Evolutionary conservation across 2,888 invertebrate species (phyloP).

Genomic region (Andrena camellia): DNA sequence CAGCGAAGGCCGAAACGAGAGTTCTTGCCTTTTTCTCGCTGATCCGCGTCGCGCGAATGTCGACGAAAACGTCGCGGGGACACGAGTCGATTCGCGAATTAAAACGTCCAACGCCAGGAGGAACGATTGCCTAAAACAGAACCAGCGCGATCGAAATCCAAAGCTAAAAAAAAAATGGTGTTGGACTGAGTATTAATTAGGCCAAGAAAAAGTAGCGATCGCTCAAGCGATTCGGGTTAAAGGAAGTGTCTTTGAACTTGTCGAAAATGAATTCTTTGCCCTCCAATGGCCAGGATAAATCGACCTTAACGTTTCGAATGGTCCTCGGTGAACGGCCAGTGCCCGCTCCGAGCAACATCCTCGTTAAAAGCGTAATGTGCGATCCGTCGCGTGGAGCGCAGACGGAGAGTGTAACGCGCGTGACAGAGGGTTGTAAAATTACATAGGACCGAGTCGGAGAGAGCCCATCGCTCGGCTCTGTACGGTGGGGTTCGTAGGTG

Average conservation of each 20-base stretch:
- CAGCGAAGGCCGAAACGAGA: slow-evolving; percentile 64
- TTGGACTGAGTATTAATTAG: too few relatives aligned
- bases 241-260: too few relatives aligned
- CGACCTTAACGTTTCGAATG: background rate
- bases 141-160: too few relatives aligned
- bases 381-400: slow-evolving; percentile 14
- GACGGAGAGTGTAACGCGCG: slow-evolving; percentile 12
- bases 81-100: background rate
- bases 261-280: too few relatives aligned
- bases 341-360: background rate
- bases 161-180: too few relatives aligned
- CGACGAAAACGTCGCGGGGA: slow-evolving; percentile 1
- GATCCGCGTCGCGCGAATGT: slow-evolving; percentile 25
- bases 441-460: slow-evolving; percentile 27
- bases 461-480: background rate
- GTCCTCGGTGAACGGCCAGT: background rate
- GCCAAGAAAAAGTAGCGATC: too few relatives aligned
- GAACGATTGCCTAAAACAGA: background rate
- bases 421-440: slow-evolving; percentile 55
- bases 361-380: slow-evolving; percentile 1
- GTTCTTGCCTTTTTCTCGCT: slow-evolving; percentile 40
- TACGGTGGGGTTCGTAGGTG: slow-evolving; percentile 59
- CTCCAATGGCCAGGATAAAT: background rate
- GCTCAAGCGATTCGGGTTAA: too few relatives aligned
- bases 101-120: background rate